Evolutionary conservation across 1,140 invertebrate genomes (phyloP).

Genomic region (Hirudo medicinalis): DNA sequence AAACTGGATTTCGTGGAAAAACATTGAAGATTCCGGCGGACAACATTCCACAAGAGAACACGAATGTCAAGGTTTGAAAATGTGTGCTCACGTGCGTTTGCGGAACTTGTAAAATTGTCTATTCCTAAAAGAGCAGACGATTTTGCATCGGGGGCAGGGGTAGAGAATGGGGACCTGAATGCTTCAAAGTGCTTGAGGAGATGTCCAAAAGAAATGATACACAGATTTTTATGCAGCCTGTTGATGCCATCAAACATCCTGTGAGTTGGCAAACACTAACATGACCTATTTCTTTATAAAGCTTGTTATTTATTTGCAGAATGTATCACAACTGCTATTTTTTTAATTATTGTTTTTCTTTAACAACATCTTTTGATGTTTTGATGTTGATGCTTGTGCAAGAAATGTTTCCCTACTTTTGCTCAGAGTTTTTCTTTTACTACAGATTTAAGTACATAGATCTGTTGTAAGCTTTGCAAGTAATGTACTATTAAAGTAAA

Average conservation of each 20-base stretch:
- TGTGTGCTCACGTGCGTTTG: no score
- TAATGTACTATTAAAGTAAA: no score
- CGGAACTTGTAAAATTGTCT: no score
- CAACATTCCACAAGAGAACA: neutral
- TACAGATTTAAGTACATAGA: no score
- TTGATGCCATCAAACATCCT: slow-evolving; percentile 19
- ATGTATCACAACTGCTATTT: neutral
- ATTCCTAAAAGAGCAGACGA: neutral
- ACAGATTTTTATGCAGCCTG: slow-evolving; percentile 17
- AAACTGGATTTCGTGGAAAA: neutral
- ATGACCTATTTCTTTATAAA: neutral
- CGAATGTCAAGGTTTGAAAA: no score
- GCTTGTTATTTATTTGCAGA: neutral
- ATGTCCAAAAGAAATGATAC: slow-evolving; percentile 19
- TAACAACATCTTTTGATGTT: neutral
- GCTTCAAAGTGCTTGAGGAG: slow-evolving; percentile 17
- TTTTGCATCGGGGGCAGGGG: slow-evolving; percentile 14
- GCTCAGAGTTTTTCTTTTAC: neutral
- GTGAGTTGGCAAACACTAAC: slow-evolving; percentile 7
- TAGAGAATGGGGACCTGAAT: slow-evolving; percentile 16
- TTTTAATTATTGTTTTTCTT: neutral
- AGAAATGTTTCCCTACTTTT: neutral
- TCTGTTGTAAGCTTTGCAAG: no score
- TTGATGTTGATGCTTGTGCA: neutral
- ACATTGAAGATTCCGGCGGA: neutral